These are phyloP conservation scores for Bombus superbus DNA, from an alignment of 1,140 invertebrate genomes.

Conservation along the genomic window DNA sequence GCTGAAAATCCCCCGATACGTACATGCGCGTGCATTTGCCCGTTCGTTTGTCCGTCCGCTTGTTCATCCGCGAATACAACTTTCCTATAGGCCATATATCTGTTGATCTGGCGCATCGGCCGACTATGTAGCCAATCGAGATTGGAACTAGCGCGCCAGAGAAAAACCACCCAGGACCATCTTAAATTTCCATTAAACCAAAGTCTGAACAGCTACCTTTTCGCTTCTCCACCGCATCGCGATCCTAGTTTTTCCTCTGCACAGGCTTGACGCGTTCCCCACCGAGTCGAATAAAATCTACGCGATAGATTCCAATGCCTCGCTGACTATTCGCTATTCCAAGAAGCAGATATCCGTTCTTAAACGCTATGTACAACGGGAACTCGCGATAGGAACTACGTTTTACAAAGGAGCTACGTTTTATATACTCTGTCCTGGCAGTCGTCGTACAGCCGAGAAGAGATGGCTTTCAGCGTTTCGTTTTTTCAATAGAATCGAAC, in stretches of 20 bases:
- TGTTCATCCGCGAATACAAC: constrained; percentile 37
- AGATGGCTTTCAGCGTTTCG: too few relatives aligned
- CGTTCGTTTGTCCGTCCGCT: constrained; percentile 42
- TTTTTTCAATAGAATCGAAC: too few relatives aligned
- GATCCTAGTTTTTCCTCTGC: too few relatives aligned
- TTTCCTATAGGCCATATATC: constrained; percentile 1
- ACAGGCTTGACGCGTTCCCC: neutral
- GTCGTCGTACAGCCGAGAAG: too few relatives aligned
- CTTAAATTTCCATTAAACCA: constrained; percentile 37
- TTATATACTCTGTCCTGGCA: too few relatives aligned
- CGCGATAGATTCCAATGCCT: too few relatives aligned
- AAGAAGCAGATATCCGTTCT: too few relatives aligned
- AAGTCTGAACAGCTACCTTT: neutral
- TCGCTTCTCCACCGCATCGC: neutral
- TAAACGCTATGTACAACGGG: too few relatives aligned
- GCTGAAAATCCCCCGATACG: constrained; percentile 69
- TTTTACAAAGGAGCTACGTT: too few relatives aligned
- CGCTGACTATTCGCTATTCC: too few relatives aligned
- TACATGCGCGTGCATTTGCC: constrained; percentile 36
- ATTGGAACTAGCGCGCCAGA: neutral
- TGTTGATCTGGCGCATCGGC: constrained; percentile 9
- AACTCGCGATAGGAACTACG: too few relatives aligned
- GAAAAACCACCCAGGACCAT: constrained; percentile 14
- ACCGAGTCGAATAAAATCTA: too few relatives aligned
- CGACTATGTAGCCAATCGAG: neutral